Conservation (phyloP, 37 sponge, comb jelly and placozoan species). For the Beroe forskalii region DNA sequence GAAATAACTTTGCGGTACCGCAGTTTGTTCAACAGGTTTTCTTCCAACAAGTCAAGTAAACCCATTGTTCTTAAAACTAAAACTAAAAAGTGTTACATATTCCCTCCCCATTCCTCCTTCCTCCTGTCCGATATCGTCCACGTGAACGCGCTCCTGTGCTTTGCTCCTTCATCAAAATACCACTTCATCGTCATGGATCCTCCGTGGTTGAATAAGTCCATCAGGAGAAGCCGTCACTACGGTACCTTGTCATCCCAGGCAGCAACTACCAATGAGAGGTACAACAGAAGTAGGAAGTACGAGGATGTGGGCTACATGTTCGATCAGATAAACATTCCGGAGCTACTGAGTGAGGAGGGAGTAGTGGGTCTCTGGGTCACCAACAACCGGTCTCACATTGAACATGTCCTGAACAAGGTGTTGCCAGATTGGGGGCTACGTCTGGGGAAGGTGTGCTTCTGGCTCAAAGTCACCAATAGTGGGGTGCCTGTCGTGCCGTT, state of each 20-base stretch:
- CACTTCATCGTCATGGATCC: slow-evolving; percentile 8
- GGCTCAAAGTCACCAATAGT: slow-evolving; percentile 29
- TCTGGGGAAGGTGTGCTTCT: slow-evolving; percentile 6
- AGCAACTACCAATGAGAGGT: not conserved
- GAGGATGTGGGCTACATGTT: slow-evolving; percentile 60
- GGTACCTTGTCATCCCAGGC: not conserved
- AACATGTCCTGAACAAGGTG: slow-evolving; percentile 1
- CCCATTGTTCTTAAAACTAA: not conserved
- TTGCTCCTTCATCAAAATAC: slow-evolving; percentile 31
- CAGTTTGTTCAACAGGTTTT: not conserved
- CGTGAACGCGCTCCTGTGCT: not conserved
- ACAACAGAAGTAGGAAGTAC: not conserved
- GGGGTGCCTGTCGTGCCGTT: slow-evolving; percentile 47
- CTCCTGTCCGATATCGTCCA: slow-evolving; percentile 37
- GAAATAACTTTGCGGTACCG: not conserved
- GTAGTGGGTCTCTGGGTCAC: slow-evolving; percentile 31
- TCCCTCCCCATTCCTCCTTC: slow-evolving; percentile 57
- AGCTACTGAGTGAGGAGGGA: not conserved
- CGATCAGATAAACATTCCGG: not conserved
- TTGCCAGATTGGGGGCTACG: not conserved
- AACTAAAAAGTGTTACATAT: not conserved
- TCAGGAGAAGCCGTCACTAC: slow-evolving; percentile 5
- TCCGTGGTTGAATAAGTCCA: slow-evolving; percentile 26
- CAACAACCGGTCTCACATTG: not conserved
- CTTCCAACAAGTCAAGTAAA: not conserved